phyloP scores from a whole-genome alignment of 2,888 invertebrate genomes.

The Drosophila neotestacea region DNA sequence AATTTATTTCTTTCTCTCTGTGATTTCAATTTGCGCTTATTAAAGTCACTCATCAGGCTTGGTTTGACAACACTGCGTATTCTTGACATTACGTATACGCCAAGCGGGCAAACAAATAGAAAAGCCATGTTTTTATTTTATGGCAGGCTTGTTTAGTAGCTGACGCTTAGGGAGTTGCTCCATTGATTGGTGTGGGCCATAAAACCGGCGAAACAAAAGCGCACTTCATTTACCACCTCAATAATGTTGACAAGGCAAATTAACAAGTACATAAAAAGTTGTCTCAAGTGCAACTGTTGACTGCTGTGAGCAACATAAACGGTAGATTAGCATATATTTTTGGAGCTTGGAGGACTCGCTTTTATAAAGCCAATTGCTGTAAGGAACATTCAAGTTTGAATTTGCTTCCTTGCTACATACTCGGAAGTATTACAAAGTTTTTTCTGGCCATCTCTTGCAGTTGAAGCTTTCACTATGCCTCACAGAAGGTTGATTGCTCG shows the following conservation, averaged over 20 bases:
- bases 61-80: neutral
- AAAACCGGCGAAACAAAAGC: constrained; percentile 47
- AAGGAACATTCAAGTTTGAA: constrained; percentile 8
- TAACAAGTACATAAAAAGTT: constrained; percentile 65
- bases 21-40: constrained; percentile 46
- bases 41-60: constrained; percentile 19
- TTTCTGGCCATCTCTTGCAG: constrained; percentile 22
- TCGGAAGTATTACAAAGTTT: constrained; percentile 38
- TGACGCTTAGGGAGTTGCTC: constrained; percentile 24
- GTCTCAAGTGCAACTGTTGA: constrained; percentile 29
- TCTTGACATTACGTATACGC: constrained; percentile 41
- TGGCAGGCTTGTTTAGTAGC: constrained; percentile 28
- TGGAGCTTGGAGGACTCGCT: constrained; percentile 26
- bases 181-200: constrained; percentile 52
- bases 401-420: constrained; percentile 1
- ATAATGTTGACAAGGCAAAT: constrained; percentile 65
- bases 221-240: constrained; percentile 41
- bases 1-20: constrained; percentile 20
- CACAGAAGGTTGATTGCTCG: constrained; percentile 57
- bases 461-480: constrained; percentile 40
- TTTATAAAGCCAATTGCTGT: constrained; percentile 42
- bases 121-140: constrained; percentile 36
- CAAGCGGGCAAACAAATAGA: constrained; percentile 20
- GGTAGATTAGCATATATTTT: constrained; percentile 63
- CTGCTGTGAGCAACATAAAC: constrained; percentile 27